Evolutionary conservation across 2,797 vertebrate genomes (phyloP).

Genomic region (Sphenopsis melanotis): DNA sequence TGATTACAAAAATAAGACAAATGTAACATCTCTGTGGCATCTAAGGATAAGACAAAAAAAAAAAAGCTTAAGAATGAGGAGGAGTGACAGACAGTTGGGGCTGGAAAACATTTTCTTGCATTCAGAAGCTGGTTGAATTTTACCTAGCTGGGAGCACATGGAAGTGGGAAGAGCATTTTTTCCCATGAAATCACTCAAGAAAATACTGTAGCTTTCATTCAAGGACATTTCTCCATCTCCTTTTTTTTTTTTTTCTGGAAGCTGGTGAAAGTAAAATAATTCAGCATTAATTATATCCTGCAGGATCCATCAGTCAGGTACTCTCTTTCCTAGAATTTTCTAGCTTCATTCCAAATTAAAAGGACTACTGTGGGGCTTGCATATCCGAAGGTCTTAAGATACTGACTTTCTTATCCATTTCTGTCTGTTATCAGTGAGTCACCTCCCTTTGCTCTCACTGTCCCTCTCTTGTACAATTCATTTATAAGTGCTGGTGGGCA

Average conservation of each 20-base stretch:
- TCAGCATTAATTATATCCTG: neutral
- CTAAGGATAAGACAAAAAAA: neutral
- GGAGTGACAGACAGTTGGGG: neutral
- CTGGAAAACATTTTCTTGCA: neutral
- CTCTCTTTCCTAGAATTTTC: neutral
- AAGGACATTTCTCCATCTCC: neutral
- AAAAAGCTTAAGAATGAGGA: neutral
- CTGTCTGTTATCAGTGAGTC: neutral
- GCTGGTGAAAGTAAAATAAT: neutral
- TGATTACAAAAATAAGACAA: neutral
- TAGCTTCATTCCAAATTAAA: neutral
- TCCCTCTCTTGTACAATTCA: fast-evolving
- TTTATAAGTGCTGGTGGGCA: neutral
- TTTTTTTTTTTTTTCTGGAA: neutral
- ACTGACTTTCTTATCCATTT: neutral
- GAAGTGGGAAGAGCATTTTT: neutral
- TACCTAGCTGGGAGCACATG: neutral
- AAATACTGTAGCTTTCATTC: neutral
- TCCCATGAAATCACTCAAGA: neutral
- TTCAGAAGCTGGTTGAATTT: neutral
- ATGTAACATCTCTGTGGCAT: neutral
- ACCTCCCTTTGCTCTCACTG: neutral
- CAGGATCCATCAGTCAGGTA: neutral
- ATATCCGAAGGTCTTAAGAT: neutral
- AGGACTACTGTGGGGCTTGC: neutral